Evolutionary conservation across 1,140 invertebrate genomes (phyloP), one percentile per base, ranked within the genome.

Genomic region (Pseudomyrmex sp.): DNA sequence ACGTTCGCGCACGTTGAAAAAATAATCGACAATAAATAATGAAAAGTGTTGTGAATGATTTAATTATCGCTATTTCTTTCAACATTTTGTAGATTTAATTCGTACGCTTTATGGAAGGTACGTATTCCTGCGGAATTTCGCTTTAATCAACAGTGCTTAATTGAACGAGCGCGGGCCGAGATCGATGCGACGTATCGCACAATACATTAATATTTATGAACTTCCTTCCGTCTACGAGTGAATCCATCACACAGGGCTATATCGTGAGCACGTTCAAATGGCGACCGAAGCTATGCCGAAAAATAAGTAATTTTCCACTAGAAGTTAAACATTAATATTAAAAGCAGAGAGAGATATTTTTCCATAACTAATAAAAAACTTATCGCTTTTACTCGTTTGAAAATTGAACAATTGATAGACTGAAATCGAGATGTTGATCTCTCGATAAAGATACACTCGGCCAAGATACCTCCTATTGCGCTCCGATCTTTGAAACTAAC

Each of bases 121-220:
- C 65, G 35, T 58, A 35, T 59, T 48, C 46, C 44, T 26, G 58
- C 13, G 52, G 20, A 70, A 70, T 79, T 72, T 80, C 76, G 20
- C 46, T 80, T 80, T 80, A 80, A 80, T 80, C 66, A 80, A 50
- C 76, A 23, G 35, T 35, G 54, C 63, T 59, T 72, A 54, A 80
- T 80, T 80, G 66, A 70, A 48, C 46, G 66, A 80, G 76, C 76
- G 35, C 65, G 44, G 66, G 44, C 54, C 65, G 58, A 80, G 76
- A 80, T 80, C 76, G 76, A 80, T 80, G 76, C 76, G 76, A 79
- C 76, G 66, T 79, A 79, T 79, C 65, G 76, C 56, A 18, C 66
- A 9, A 44, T 80, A 72, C 76, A 80, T 80, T 80, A 80, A 80
- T 80, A 80, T 80, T 80, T 80, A 80, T 80, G 66, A 80, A 46